Base-by-base conservation (phyloP, 30 jellyfish, hydroid and myxozoan genomes). In the Morbakka virulenta region DNA sequence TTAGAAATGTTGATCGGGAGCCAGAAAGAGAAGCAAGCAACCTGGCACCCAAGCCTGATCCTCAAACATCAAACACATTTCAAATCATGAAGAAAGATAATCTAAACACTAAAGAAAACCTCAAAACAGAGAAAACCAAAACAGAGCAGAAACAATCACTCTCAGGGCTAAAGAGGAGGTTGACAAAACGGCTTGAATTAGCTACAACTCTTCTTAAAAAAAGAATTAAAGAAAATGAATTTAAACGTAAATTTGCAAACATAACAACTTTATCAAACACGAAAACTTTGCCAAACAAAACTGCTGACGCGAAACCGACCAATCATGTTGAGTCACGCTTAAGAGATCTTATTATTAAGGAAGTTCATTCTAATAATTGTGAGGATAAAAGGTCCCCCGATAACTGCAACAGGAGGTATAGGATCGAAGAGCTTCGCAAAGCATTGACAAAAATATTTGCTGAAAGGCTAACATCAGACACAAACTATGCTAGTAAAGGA, bases 391-490 rank as follows among this genome's bases (percentile, higher is more conserved):
- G 57, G 17, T 41, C 57, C 13, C 17, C 17, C 9, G 57, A 41
- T 17, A 17, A 41, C 17, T 41, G 57, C 57, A 41, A 17, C 57
- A 41, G 57, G 57, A 9, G 57, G 17, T 41, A 6, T 41, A 41
- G 57, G 17, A 41, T 41, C 57, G 57, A 41, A 41, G 57, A 41
- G 17, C 17, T 41, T 6, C 57, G 57, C 57, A 41, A 41, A 22
- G 85, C 94, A 0, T 63, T 83, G 78, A 82, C 57, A 70, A 85
- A 85, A 68, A 77, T 85, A 2, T 85, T 36, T 41, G 86, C 91
- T 20, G 96, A 85, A 50, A 69, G 73, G 31, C 89, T 85, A 4
- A 85, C 96, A 52, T 85, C 96, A 0, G 96, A 85, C 51, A 61
- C 87, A 23, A 77, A 85, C 53, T 85, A 85, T 35, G 90, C 96